Evolutionary conservation across 2,888 invertebrate species (phyloP), one percentile per base, ranked within the genome.

Genomic region (Muschampia plurimacula): DNA sequence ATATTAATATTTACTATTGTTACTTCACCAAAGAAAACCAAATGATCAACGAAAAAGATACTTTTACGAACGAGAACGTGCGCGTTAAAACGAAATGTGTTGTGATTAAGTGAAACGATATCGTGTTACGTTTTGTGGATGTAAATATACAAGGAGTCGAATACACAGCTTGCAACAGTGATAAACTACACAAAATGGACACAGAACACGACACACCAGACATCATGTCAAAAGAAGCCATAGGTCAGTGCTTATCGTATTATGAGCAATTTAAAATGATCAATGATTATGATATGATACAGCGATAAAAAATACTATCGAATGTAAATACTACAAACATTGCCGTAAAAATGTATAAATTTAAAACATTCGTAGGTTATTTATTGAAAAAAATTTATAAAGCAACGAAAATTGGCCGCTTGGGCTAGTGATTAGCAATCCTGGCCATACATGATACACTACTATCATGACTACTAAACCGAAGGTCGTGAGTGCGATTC

Each of bases 181-280:
- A 76, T 82, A 79, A 79, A 77, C 80, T 78, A 84, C 76, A 82
- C 86, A 89, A 82, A 79, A 92, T 91, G 91, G 86, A 86, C 77
- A 85, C 83, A 75, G 86, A 86, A 89, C 88, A 87, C 83, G 78
- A 86, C 79, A 89, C 87, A 86, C 74, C 74, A 69, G 87, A 89
- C 82, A 88, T 87, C 81, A 85, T 93, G 89, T 87, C 87, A 75
- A 81, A 84, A 78, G 93, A 92, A 80, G 92, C 92, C 74, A 88
- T 93, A 93, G 93, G 93, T 93, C 89, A 92, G 93, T 93, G 84
- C 73, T 60, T 60, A 60, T 41, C 52, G 15, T 15, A 52, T 15
- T 52, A 46, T 69, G 49, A 15, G 60, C 32, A 59, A 65, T 57
- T 60, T 74, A 67, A 75, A 75, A 76, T 80, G 77, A 77, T 78